Conservation (phyloP, 2,113 vertebrate genomes). For the Peromyscus maniculatus region DNA sequence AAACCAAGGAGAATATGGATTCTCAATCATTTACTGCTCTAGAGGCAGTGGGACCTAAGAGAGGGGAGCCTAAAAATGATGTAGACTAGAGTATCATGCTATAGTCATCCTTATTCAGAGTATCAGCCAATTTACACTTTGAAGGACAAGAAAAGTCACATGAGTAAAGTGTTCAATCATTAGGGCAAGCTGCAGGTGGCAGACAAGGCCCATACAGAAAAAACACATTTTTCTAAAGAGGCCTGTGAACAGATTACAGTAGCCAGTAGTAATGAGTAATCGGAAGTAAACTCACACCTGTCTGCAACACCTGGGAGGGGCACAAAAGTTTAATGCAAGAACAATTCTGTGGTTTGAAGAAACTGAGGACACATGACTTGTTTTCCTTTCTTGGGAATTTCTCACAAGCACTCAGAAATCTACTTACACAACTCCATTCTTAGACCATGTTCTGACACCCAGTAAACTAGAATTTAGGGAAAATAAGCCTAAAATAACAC, state of each 20-base stretch:
- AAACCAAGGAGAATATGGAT: conserved; percentile 83
- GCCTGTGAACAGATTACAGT: too few relatives aligned
- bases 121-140: too few relatives aligned
- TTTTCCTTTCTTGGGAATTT: neutral
- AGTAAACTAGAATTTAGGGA: conserved; percentile 88
- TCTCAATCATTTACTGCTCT: neutral
- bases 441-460: conserved; percentile 28
- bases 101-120: too few relatives aligned
- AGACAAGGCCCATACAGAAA: too few relatives aligned
- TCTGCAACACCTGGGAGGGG: neutral
- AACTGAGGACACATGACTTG: neutral
- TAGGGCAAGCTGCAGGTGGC: too few relatives aligned
- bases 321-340: too few relatives aligned
- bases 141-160: too few relatives aligned
- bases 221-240: too few relatives aligned
- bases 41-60: too few relatives aligned
- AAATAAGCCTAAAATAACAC: conserved; percentile 89
- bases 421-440: neutral
- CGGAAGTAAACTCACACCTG: neutral
- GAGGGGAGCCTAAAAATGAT: neutral
- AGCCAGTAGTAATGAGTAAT: neutral
- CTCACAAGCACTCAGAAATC: neutral
- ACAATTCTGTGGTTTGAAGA: neutral
- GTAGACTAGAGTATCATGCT: too few relatives aligned
- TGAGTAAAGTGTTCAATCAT: too few relatives aligned